Evolutionary conservation across 2,888 invertebrate species (phyloP), one percentile per base, ranked within the genome.

Genomic region (Platynereis dumerilii): DNA sequence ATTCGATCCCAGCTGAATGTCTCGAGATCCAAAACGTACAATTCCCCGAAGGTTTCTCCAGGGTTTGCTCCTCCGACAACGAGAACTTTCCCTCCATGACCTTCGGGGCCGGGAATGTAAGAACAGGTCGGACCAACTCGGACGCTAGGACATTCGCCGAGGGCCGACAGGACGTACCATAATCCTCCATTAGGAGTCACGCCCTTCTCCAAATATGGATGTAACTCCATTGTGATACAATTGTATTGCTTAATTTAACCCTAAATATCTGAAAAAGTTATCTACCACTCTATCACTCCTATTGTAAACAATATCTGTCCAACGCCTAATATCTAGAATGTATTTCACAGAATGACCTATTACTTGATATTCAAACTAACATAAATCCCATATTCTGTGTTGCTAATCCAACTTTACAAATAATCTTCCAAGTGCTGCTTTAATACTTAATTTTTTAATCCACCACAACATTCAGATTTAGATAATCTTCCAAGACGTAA

Each of bases 61-160:
- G 83, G 83, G 71, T 83, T 83, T 10, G 83, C 84, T 2, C 84
- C 84, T 15, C 83, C 84, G 15, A 84, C 79, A n/a, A 84, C 68
- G 63, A 78, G 80, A 1, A 84, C 72, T 56, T 76, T 77, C 58
- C 78, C 76, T 29, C 61, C 64, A 24, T 64, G 52, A 17, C 65
- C 69, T 7, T 72, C 69, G 57, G 70, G 63, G 15, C 75, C 75
- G 17, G 75, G 75, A 7, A 80, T 64, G 65, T 73, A 78, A 1
- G 76, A 74, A 61, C 78, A 78, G 0, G 82, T 78, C 71, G 82
- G 81, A 1, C 84, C 84, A 0, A 84, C 83, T 29, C 83, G 68
- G 72, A 82, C 75, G 28, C 77, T 75, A 0, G 84, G 83, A 58
- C 73, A 73, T 28, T 83, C 81, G 0, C 82, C 83, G n/a, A 74